Evolutionary conservation across 2,113 vertebrate species (phyloP), one percentile per base, ranked within the genome.

Genomic region (Xenopus laevis): DNA sequence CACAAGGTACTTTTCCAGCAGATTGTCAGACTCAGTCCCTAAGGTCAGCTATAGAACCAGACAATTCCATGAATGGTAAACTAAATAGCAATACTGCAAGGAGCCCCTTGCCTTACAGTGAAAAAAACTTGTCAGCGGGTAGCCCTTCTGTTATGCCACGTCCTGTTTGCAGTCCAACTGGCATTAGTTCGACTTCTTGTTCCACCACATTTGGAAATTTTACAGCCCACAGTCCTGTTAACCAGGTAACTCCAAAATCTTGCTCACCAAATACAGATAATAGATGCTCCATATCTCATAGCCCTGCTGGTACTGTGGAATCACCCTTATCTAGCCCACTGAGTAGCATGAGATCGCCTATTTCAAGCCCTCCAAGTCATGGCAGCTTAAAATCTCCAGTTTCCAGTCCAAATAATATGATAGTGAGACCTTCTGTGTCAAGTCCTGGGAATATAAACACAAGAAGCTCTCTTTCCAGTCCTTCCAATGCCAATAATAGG

Each of bases 361-460:
- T 98, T 83, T 98, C 96, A 82, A 98, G 96, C 71, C 95, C 97
- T 46, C 95, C 93, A 45, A 98, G 97, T 72, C 94, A 98, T 73
- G 92, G 95, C 80, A 97, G 96, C 0, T 93, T 94, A 59, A 95
- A 94, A 79, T 98, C 97, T 46, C 97, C 97, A 0, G 94, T 94
- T 59, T 94, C 95, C 1, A 97, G 97, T 80, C 94, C 92, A 65
- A 92, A 68, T 68, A 91, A 90, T 30, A 80, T 92, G 82, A 86
- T 87, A 72, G 80, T 92, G 81, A 84, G 92, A 59, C 93, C 93
- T 63, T 94, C 94, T 71, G 89, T 96, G 78, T 95, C 95, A 70
- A 98, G 95, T 82, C 96, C 96, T 0, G 89, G 91, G 7, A 91
- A 91, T 71, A 84, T 92, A 78, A 86, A 86, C 72, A 92, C 93